phyloP scores from a whole-genome alignment of 37 sponge, comb jelly and placozoan species.

The Ephydatia muelleri region DNA sequence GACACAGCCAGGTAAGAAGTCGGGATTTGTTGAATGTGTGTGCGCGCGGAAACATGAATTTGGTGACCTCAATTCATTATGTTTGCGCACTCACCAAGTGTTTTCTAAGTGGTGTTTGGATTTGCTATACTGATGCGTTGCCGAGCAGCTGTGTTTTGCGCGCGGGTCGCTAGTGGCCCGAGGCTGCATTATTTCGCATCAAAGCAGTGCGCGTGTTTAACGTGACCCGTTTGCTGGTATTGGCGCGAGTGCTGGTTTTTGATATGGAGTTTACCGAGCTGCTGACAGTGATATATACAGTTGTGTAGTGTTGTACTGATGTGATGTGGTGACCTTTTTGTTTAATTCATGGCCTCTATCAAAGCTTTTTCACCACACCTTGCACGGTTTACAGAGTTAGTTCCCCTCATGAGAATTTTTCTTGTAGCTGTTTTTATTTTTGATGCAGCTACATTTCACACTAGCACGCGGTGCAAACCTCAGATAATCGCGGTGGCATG shows the following conservation, averaged over 20 bases:
- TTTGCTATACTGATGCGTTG: neutral
- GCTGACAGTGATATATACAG: neutral
- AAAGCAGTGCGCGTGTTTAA: neutral
- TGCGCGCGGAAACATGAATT: conserved; percentile 1
- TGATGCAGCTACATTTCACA: too few species aligned
- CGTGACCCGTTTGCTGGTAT: neutral
- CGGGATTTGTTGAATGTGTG: neutral
- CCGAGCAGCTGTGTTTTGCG: neutral
- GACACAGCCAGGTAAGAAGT: neutral
- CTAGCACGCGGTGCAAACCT: too few species aligned
- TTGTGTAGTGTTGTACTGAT: neutral
- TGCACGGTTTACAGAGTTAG: too few species aligned
- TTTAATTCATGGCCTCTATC: neutral
- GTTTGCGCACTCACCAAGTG: neutral
- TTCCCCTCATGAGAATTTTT: neutral
- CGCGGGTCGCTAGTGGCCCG: neutral
- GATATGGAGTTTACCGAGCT: neutral
- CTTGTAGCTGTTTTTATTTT: neutral
- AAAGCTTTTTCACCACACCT: neutral
- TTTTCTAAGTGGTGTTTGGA: neutral
- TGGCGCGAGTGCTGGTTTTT: too few species aligned
- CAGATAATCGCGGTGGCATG: too few species aligned
- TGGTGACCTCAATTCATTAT: neutral
- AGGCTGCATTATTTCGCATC: neutral
- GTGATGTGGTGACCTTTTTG: neutral